These are phyloP conservation scores for Lucinisca nassula DNA, from an alignment of 2,888 invertebrate genomes.

Conservation along the genomic window DNA sequence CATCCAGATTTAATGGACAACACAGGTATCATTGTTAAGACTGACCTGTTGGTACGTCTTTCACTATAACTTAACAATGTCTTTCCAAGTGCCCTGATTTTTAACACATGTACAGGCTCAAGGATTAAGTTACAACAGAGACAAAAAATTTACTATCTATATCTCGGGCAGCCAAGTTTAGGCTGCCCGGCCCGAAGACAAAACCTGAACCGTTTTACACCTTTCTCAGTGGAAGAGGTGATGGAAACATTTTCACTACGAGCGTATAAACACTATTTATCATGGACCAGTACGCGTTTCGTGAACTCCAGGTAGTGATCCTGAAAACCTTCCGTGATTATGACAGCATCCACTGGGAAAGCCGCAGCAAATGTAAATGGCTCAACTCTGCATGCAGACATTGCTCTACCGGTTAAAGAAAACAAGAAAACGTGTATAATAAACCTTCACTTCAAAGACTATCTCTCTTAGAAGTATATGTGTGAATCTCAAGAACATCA, in stretches of 20 bases:
- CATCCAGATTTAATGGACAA: not conserved
- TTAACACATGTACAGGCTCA: not conserved
- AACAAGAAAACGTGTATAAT: constrained; percentile 13
- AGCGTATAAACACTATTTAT: constrained; percentile 53
- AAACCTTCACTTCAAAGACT: constrained; percentile 25
- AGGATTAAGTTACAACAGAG: constrained; percentile 36
- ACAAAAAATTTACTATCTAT: constrained; percentile 25
- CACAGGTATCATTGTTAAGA: no score
- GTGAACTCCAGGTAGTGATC: constrained; percentile 24
- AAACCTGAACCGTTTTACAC: constrained; percentile 49
- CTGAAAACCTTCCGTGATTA: constrained; percentile 39
- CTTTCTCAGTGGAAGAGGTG: constrained; percentile 50
- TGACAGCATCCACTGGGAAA: constrained; percentile 63
- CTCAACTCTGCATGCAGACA: constrained; percentile 58
- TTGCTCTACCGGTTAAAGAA: constrained; percentile 50
- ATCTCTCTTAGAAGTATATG: constrained; percentile 39
- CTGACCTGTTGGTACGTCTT: no score
- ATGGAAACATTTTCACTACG: no score
- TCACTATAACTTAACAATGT: not conserved
- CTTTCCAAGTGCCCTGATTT: not conserved
- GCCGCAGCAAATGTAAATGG: constrained; percentile 56
- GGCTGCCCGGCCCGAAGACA: not conserved
- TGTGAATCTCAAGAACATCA: constrained; percentile 42
- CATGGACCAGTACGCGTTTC: constrained; percentile 44
- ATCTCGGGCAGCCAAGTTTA: not conserved